Conservation (phyloP, 1,140 invertebrate genomes). For the Sminthurides bifidus region DNA sequence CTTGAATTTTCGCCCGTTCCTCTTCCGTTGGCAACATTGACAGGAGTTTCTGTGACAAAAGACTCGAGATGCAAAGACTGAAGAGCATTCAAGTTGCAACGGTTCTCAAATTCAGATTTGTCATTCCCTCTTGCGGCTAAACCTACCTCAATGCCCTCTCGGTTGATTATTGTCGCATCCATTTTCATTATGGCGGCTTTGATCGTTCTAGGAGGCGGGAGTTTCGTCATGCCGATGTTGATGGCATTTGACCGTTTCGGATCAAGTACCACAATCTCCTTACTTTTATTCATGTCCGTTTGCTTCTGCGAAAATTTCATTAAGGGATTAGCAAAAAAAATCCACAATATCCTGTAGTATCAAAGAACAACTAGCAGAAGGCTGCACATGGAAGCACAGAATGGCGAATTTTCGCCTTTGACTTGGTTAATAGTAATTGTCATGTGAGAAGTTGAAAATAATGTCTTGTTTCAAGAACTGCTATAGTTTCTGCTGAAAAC, state of each 20-base stretch:
- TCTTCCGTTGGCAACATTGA: conserved; percentile 96
- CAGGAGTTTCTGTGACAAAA: conserved; percentile 65
- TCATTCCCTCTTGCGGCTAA: no score
- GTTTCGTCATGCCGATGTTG: conserved; percentile 98
- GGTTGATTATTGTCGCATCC: conserved; percentile 95
- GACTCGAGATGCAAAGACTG: background rate
- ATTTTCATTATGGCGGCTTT: conserved; percentile 98
- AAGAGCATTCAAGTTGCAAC: background rate
- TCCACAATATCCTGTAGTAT: no score
- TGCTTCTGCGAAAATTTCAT: conserved; percentile 16
- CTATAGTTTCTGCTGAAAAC: no score
- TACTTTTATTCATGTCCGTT: conserved; percentile 84
- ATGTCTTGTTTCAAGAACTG: no score
- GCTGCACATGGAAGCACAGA: no score
- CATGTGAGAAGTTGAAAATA: no score
- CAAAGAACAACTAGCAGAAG: no score
- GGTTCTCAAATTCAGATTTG: no score
- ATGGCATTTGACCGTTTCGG: conserved; percentile 97
- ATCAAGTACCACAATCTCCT: conserved; percentile 91
- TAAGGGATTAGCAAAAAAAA: no score
- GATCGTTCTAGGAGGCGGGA: conserved; percentile 91
- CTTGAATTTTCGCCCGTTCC: conserved; percentile 89
- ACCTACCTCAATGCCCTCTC: conserved; percentile 91
- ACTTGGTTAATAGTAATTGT: no score
- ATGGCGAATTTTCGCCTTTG: no score